Percentiles rank a stretch among this genome's conserved stretches.
These are phyloP conservation scores for Babyrousa celebensis DNA, from an alignment of 2,797 vertebrate genomes.

Conservation along the genomic window DNA sequence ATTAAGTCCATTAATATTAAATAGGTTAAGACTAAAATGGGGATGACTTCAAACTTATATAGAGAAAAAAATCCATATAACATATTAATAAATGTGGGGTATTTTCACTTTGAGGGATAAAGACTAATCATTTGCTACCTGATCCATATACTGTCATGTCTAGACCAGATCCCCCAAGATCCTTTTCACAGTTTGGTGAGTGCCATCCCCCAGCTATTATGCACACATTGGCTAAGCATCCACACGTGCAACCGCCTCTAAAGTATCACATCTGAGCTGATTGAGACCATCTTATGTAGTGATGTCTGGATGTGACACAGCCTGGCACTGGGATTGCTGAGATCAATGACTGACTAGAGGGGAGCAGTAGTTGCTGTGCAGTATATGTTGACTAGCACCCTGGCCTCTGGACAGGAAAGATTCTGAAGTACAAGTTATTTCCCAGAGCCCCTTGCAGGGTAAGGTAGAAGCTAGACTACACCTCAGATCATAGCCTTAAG, in stretches of 20 bases:
- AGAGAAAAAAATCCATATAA: neutral
- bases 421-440: neutral
- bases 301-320: fast-evolving
- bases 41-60: neutral
- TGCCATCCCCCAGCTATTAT: neutral
- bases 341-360: neutral
- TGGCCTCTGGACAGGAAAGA: neutral
- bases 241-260: neutral
- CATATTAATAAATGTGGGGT: neutral
- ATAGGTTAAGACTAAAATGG: neutral
- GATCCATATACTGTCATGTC: neutral
- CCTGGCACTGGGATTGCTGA: neutral
- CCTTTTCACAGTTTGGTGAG: neutral
- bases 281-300: fast-evolving
- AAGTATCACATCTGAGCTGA: neutral
- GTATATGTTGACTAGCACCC: neutral
- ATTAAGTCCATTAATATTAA: neutral
- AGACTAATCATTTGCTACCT: neutral
- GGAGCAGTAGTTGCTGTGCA: neutral
- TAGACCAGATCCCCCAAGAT: neutral
- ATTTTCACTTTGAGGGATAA: neutral
- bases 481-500: neutral
- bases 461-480: neutral
- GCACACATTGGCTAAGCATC: neutral
- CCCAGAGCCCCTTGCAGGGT: neutral